A percentile compares a stretch with the other conserved stretches of the same genome.
Conservation (phyloP, 2,113 vertebrate species). For the Calypte anna region DNA sequence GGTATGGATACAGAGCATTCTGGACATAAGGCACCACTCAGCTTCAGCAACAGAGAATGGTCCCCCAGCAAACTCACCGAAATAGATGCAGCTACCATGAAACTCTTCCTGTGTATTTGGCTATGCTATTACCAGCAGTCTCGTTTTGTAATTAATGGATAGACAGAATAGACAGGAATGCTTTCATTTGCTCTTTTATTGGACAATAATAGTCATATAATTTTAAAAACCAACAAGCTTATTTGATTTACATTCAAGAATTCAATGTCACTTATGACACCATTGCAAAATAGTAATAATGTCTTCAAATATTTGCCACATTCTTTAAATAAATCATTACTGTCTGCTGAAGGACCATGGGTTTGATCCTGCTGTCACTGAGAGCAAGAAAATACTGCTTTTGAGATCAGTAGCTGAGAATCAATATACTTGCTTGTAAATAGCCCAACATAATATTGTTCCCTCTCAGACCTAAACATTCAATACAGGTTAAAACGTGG, state of each 20-base stretch:
- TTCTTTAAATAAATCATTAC: conserved; percentile 69
- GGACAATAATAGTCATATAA: conserved; percentile 62
- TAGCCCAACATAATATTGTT: neutral
- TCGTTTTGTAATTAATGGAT: neutral
- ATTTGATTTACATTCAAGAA: conserved; percentile 68
- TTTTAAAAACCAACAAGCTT: conserved; percentile 59
- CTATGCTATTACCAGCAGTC: neutral
- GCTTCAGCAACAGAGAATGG: accelerated
- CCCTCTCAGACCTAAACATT: neutral
- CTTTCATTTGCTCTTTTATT: conserved; percentile 67
- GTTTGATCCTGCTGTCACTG: neutral
- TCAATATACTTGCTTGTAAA: neutral
- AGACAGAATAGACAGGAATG: neutral
- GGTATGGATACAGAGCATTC: neutral
- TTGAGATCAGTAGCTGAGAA: conserved; percentile 10
- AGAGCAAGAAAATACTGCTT: neutral
- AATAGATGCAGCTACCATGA: neutral
- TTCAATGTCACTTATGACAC: conserved; percentile 28
- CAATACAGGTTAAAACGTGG: neutral
- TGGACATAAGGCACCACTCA: neutral
- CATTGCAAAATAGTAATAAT: conserved; percentile 53
- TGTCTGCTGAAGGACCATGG: neutral
- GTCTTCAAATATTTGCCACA: conserved; percentile 57
- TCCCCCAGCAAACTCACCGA: neutral
- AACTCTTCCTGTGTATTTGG: neutral